Evolutionary conservation across 1,140 invertebrate genomes (phyloP).

Genomic region (Gryllus bimaculatus): DNA sequence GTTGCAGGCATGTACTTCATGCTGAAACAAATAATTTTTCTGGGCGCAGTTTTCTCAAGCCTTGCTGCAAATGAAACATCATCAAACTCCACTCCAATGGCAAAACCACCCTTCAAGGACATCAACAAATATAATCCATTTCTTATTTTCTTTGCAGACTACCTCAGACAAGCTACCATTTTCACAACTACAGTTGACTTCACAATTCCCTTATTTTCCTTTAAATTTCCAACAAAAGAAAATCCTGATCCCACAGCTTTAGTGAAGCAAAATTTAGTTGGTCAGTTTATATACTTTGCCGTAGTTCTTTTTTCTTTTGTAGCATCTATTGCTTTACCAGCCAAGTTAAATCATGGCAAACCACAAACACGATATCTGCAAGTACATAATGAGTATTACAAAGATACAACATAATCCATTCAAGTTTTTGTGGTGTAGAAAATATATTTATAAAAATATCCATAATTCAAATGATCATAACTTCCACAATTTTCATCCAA

Average conservation of each 20-base stretch:
- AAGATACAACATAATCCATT: too few relatives aligned
- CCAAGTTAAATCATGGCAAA: constrained; percentile 6
- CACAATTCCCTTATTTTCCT: constrained; percentile 31
- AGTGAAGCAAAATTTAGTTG: constrained; percentile 18
- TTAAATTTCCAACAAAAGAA: constrained; percentile 26
- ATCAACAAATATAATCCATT: not conserved
- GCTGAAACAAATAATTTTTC: too few relatives aligned
- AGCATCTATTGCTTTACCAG: constrained; percentile 17
- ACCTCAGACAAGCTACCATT: constrained; percentile 24
- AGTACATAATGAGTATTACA: too few relatives aligned
- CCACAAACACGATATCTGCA: not conserved
- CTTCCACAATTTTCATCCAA: too few relatives aligned
- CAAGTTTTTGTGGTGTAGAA: too few relatives aligned
- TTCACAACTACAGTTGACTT: constrained; percentile 30
- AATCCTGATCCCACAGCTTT: constrained; percentile 12
- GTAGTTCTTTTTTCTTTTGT: constrained; percentile 14
- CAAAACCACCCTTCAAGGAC: not conserved
- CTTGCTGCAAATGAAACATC: not conserved
- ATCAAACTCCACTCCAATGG: not conserved
- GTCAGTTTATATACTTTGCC: constrained; percentile 17
- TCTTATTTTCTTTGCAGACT: not conserved
- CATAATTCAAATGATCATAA: too few relatives aligned
- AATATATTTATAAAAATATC: too few relatives aligned
- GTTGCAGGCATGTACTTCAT: too few relatives aligned
- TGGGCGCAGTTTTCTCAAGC: not conserved